Evolutionary conservation across 1,140 invertebrate species (phyloP).

Genomic region (Limonius californicus): DNA sequence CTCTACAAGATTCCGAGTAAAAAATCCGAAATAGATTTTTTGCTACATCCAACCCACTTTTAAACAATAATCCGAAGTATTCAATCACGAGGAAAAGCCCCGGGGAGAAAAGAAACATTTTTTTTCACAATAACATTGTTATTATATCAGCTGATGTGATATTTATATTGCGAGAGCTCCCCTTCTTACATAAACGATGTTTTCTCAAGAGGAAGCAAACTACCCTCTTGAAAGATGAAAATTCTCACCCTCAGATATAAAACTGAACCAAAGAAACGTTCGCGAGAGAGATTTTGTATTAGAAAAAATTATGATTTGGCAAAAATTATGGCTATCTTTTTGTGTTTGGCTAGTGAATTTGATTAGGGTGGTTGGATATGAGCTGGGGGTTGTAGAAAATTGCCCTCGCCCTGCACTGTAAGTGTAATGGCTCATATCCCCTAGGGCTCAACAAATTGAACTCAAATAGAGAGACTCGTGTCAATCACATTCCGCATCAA

Average conservation of each 20-base stretch:
- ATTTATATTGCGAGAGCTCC: conserved; percentile 2
- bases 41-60: not conserved
- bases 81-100: not conserved
- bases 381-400: conserved; percentile 1
- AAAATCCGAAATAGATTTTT: no score
- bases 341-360: not conserved
- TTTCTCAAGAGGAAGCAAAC: conserved; percentile 9
- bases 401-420: not conserved
- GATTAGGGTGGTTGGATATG: not conserved
- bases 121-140: conserved; percentile 4
- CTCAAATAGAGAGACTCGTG: conserved; percentile 12
- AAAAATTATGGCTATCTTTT: not conserved
- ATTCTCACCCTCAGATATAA: conserved; percentile 2
- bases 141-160: conserved; percentile 7
- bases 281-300: not conserved
- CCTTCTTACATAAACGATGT: conserved; percentile 4
- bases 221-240: conserved; percentile 2
- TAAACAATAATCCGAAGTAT: not conserved
- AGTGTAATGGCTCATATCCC: conserved; percentile 5
- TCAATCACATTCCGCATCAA: conserved; percentile 5
- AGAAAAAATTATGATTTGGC: not conserved
- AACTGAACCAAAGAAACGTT: not conserved
- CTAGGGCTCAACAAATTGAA: not conserved
- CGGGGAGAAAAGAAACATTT: conserved; percentile 1
- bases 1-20: no score